Conservation (phyloP, 2,888 invertebrate species). For the Neuroscelio doddi region DNA sequence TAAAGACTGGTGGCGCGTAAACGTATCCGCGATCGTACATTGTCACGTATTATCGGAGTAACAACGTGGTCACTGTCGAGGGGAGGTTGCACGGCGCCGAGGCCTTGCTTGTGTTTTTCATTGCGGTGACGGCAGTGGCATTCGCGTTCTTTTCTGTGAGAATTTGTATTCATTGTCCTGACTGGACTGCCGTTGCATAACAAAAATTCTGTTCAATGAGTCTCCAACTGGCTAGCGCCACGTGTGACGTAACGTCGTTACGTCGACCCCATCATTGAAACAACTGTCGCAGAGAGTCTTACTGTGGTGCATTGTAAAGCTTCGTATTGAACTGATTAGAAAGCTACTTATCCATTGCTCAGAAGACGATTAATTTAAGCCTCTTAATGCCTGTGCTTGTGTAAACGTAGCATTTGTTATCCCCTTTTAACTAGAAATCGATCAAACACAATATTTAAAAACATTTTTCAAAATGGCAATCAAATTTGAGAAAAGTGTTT, state of each 20-base stretch:
- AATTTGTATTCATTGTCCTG: constrained; percentile 60
- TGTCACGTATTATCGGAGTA: constrained; percentile 32
- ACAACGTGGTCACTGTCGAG: constrained; percentile 15
- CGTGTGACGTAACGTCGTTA: constrained; percentile 36
- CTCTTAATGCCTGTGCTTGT: too few species aligned
- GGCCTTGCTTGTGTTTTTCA: constrained; percentile 51
- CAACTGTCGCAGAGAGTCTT: constrained; percentile 5
- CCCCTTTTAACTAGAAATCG: too few species aligned
- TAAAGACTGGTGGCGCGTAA: constrained; percentile 17
- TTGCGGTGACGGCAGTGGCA: constrained; percentile 48
- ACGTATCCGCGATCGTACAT: constrained; percentile 23
- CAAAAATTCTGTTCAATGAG: constrained; percentile 54
- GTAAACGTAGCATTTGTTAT: too few species aligned
- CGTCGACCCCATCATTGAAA: constrained; percentile 20
- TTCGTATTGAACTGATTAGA: constrained; percentile 14
- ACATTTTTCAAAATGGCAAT: too few species aligned
- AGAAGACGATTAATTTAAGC: too few species aligned
- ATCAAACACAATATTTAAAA: too few species aligned
- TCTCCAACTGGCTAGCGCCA: constrained; percentile 21
- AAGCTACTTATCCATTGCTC: constrained; percentile 5
- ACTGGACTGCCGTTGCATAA: constrained; percentile 53
- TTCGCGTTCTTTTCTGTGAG: constrained; percentile 57
- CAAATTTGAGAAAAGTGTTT: too few species aligned
- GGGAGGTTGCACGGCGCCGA: constrained; percentile 4
- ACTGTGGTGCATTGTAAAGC: constrained; percentile 2